Conservation (phyloP, 2,113 vertebrate species). For the Stegastes partitus region DNA sequence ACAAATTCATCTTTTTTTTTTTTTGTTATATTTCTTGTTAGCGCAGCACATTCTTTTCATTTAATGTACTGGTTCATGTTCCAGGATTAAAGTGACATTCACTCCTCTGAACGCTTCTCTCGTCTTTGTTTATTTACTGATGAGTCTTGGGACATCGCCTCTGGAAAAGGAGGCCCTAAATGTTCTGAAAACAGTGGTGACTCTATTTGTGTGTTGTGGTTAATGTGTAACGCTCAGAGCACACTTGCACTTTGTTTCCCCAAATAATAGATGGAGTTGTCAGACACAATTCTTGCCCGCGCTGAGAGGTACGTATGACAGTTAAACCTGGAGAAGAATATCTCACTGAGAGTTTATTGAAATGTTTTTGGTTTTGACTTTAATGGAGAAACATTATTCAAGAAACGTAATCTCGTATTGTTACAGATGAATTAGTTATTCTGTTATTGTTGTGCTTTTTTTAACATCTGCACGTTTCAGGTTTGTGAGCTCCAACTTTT, state of each 20-base stretch:
- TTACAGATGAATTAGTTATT: neutral
- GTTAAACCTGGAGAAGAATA: neutral
- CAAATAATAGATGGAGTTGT: constrained; percentile 75
- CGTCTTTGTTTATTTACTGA: constrained; percentile 31
- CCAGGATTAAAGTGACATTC: constrained; percentile 79
- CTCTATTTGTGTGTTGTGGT: constrained; percentile 56
- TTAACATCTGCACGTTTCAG: constrained; percentile 37
- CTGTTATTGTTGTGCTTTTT: neutral
- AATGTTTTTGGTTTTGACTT: neutral
- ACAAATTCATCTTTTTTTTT: constrained; percentile 53
- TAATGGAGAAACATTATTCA: neutral
- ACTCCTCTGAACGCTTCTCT: constrained; percentile 27
- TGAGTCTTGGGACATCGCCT: neutral
- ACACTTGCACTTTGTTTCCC: constrained; percentile 87
- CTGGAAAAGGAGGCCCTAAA: constrained; percentile 3
- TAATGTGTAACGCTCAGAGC: constrained; percentile 83
- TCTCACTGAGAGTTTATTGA: neutral
- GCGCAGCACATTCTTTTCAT: constrained; percentile 55
- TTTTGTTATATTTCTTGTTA: constrained; percentile 60
- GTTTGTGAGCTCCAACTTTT: constrained; percentile 19
- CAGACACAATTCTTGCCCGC: constrained; percentile 45
- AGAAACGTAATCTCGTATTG: neutral
- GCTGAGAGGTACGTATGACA: constrained; percentile 72
- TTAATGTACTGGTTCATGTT: constrained; percentile 67
- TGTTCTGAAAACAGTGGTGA: constrained; percentile 23